Evolutionary conservation across 2,113 vertebrate genomes (phyloP).

Genomic region (Coryphaenoides rupestris): DNA sequence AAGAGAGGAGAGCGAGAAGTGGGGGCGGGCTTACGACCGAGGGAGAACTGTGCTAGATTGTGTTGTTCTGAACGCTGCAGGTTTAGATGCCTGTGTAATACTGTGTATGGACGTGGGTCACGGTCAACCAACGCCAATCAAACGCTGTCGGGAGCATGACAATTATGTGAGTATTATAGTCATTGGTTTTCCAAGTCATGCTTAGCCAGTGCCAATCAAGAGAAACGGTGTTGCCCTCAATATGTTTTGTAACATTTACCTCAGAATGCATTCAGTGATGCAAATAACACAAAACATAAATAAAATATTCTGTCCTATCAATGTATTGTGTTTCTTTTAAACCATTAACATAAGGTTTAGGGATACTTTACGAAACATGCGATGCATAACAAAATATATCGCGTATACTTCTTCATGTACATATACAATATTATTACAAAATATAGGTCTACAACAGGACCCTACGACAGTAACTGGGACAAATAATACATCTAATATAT

Average conservation of each 20-base stretch:
- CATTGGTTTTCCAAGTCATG: slow-evolving; percentile 31
- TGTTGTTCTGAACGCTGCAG: slow-evolving; percentile 22
- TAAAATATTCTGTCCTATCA: slow-evolving; percentile 40
- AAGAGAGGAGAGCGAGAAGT: slow-evolving; percentile 2
- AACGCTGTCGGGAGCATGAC: slow-evolving; percentile 33
- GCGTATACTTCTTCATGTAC: too few relatives aligned
- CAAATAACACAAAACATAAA: slow-evolving; percentile 15
- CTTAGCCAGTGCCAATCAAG: slow-evolving; percentile 33
- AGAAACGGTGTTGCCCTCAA: slow-evolving; percentile 27
- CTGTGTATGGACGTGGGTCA: slow-evolving; percentile 39
- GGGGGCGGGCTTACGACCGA: slow-evolving; percentile 1
- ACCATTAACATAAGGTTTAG: too few relatives aligned
- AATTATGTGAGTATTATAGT: slow-evolving; percentile 28
- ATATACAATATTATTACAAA: too few relatives aligned
- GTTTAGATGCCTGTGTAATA: slow-evolving; percentile 35
- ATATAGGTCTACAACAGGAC: too few relatives aligned
- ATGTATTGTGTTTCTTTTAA: neutral
- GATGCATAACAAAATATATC: too few relatives aligned
- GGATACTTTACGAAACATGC: too few relatives aligned
- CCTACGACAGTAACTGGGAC: too few relatives aligned
- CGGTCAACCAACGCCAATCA: slow-evolving; percentile 29
- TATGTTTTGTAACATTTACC: slow-evolving; percentile 55
- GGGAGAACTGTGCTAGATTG: slow-evolving; percentile 18
- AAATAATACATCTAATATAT: too few relatives aligned
- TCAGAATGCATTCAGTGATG: slow-evolving; percentile 35